Percentiles rank a stretch among this genome's conserved stretches.
phyloP scores from a whole-genome alignment of 1,140 invertebrate genomes.

The Trinorchestia longiramus region DNA sequence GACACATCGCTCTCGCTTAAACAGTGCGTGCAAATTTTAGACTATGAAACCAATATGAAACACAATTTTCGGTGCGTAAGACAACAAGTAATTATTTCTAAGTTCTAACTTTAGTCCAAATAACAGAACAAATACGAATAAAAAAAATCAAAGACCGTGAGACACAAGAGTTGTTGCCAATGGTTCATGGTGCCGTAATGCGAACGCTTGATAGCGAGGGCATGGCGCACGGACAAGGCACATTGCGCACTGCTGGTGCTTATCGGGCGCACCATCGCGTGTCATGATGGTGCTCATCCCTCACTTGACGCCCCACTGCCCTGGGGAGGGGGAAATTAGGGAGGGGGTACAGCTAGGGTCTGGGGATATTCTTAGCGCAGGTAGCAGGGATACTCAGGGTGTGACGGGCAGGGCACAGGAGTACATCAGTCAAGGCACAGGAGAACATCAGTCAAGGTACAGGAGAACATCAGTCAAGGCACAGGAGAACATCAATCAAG shows the following conservation, averaged over 20 bases:
- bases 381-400: background rate
- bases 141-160: background rate
- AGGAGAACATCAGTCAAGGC: background rate
- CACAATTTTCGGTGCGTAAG: background rate
- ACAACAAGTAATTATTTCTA: background rate
- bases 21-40: background rate
- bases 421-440: background rate
- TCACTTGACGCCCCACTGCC: background rate
- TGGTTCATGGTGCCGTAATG: background rate
- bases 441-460: background rate
- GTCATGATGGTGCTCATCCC: constrained; percentile 30
- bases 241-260: background rate
- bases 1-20: background rate
- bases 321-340: too few relatives aligned
- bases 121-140: background rate
- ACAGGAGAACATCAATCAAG: too few relatives aligned
- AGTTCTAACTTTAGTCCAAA: background rate
- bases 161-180: background rate
- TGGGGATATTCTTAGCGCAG: background rate
- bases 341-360: background rate
- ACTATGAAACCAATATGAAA: background rate
- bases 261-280: constrained; percentile 48
- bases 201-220: background rate
- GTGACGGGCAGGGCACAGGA: background rate
- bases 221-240: background rate